Evolutionary conservation across 2,888 invertebrate genomes (phyloP).

Genomic region (Leucoptera coffeella): DNA sequence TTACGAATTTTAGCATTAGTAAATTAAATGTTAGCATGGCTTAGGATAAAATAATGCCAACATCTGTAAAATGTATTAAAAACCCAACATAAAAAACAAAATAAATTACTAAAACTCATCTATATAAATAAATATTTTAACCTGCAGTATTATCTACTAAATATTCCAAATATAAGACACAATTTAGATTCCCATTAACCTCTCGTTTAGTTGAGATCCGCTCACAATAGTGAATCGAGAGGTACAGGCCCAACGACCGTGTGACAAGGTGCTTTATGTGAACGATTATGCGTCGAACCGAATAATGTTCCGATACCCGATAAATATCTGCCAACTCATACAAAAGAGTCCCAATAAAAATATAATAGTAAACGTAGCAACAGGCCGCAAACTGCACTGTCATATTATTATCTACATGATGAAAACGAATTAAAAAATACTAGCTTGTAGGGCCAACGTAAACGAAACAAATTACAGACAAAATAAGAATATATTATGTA

Average conservation of each 20-base stretch:
- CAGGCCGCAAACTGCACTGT: constrained; percentile 45
- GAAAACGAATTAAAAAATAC: constrained; percentile 19
- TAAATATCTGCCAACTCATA: constrained; percentile 55
- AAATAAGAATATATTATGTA: constrained; percentile 17
- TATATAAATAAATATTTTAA: too few species aligned
- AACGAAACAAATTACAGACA: constrained; percentile 27
- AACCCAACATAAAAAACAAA: too few species aligned
- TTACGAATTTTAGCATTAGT: too few species aligned
- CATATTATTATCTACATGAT: constrained; percentile 43
- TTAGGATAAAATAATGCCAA: too few species aligned
- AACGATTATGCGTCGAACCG: constrained; percentile 46
- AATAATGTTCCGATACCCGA: constrained; percentile 51
- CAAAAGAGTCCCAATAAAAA: constrained; percentile 52
- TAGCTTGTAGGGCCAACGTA: too few species aligned
- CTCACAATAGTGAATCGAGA: constrained; percentile 35
- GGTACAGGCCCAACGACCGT: constrained; percentile 51
- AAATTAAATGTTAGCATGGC: too few species aligned
- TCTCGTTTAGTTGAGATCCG: neutral
- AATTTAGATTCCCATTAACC: too few species aligned
- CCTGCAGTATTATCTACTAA: too few species aligned
- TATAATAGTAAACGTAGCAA: constrained; percentile 50
- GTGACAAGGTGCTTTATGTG: constrained; percentile 53
- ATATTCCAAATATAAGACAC: too few species aligned
- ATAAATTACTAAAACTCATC: too few species aligned
- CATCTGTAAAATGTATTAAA: too few species aligned